phyloP scores from a whole-genome alignment of 2,113 vertebrate species.

The Piaya cayana region DNA sequence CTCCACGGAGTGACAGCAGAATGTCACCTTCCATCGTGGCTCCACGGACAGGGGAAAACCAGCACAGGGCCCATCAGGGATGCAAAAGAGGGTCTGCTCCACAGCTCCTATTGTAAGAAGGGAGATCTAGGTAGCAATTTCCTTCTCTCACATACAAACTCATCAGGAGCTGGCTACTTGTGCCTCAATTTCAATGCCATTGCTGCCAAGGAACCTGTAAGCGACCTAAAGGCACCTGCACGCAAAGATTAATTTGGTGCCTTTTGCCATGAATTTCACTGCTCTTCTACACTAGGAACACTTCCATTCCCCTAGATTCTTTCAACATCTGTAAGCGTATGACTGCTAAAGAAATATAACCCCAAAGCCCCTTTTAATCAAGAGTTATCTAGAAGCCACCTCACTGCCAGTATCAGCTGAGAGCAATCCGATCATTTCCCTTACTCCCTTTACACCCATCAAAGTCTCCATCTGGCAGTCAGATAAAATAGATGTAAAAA shows the following conservation, averaged over 20 bases:
- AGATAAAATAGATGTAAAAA: neutral
- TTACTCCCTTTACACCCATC: too few relatives aligned
- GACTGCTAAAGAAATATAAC: too few relatives aligned
- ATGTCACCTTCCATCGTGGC: accelerated
- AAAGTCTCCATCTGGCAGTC: neutral
- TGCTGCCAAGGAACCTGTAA: neutral
- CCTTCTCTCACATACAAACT: neutral
- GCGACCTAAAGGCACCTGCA: neutral
- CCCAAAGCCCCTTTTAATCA: too few relatives aligned
- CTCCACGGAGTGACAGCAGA: neutral
- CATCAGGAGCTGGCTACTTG: neutral
- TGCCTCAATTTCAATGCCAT: neutral
- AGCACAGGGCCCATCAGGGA: accelerated
- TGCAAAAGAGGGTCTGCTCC: neutral
- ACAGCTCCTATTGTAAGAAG: neutral
- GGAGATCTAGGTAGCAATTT: neutral
- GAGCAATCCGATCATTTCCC: too few relatives aligned
- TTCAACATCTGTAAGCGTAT: neutral
- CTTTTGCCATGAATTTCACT: neutral
- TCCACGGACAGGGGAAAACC: accelerated
- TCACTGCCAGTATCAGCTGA: too few relatives aligned
- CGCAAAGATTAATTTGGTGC: neutral
- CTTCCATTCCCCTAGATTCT: neutral
- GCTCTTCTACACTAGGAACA: neutral
- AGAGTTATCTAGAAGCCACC: too few relatives aligned